phyloP scores from a whole-genome alignment of 2,797 vertebrate genomes.

The Leptatherina wallacei region DNA sequence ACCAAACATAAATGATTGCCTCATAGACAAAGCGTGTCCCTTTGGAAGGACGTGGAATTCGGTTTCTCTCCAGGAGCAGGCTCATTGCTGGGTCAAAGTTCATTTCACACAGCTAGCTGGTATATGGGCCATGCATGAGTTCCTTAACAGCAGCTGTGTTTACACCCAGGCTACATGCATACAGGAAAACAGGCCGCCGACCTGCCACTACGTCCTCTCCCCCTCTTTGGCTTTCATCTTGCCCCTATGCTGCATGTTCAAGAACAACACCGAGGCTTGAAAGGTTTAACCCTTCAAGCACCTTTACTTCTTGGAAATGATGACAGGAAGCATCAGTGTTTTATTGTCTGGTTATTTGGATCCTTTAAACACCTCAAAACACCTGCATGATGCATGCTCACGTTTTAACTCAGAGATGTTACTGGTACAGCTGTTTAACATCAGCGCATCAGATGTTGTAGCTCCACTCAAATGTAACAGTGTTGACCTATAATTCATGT shows the following conservation, averaged over 20 bases:
- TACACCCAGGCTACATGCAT: conserved; percentile 82
- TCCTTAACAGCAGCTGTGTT: conserved; percentile 89
- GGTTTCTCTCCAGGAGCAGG: conserved; percentile 51
- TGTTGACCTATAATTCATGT: no score
- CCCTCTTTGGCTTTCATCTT: conserved; percentile 74
- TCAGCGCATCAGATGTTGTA: background rate
- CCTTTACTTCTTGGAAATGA: conserved; percentile 29
- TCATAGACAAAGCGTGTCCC: conserved; percentile 39
- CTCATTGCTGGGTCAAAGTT: conserved; percentile 72
- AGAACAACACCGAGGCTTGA: conserved; percentile 56
- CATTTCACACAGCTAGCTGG: conserved; percentile 77
- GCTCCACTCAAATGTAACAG: no score
- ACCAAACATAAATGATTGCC: conserved; percentile 39
- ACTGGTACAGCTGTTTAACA: background rate
- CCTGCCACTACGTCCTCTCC: conserved; percentile 67
- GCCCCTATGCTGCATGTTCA: conserved; percentile 73
- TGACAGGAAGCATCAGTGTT: conserved; percentile 48
- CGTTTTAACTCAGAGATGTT: conserved; percentile 2
- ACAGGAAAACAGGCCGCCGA: conserved; percentile 58
- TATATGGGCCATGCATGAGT: conserved; percentile 83
- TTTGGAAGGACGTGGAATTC: conserved; percentile 57
- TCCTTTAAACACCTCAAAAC: conserved; percentile 25
- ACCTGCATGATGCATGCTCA: conserved; percentile 29
- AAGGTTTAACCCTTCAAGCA: conserved; percentile 65
- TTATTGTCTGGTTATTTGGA: conserved; percentile 11